Evolutionary conservation across 2,113 vertebrate species (phyloP), one percentile per base, ranked within the genome.

Genomic region (Paralichthys olivaceus): DNA sequence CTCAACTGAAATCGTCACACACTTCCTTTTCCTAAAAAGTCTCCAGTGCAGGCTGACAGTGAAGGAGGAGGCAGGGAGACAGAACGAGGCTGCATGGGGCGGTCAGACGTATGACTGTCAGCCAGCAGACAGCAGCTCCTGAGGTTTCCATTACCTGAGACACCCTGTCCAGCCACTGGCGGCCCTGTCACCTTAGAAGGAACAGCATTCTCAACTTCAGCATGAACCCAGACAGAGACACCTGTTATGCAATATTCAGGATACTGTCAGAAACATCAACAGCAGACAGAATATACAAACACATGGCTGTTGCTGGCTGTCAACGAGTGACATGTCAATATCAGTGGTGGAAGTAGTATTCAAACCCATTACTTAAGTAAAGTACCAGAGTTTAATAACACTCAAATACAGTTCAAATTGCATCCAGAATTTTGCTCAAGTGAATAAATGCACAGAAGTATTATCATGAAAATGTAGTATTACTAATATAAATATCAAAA

Each of bases 131-230:
- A 87, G 89, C 63, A 60, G 80, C 77, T 89, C 72, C 82, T 70
- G 64, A 61, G 90, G 92, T 92, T 91, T 91, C 86, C 81, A 90
- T 91, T 91, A 91, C 91, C 85, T 88, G 81, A 91, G 88, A 79
- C 83, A 77, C 75, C 47, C 49, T 66, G 81, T 43, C 72, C 73
- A 69, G 72, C 60, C 79, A 58, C 73, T 53, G 69, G 69, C 45
- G 37, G 80, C 75, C 75, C 79, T 84, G 90, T 89, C 89, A 93
- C 86, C 87, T 89, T 91, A 92, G 88, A 92, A 88, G 90, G 76
- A 86, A 58, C 77, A 79, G 63, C 69, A 71, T 81, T 90, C 79
- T 91, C 90, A 88, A 64, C 87, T 90, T 87, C 80, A 87, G 76
- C 6, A 81, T 81, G 77, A 87, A 82, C 82, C 82, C 83, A 88